A percentile compares a stretch with the other conserved stretches of the same genome.
These are phyloP conservation scores for Alloplasta piceator DNA, from an alignment of 2,888 invertebrate species.

Conservation along the genomic window DNA sequence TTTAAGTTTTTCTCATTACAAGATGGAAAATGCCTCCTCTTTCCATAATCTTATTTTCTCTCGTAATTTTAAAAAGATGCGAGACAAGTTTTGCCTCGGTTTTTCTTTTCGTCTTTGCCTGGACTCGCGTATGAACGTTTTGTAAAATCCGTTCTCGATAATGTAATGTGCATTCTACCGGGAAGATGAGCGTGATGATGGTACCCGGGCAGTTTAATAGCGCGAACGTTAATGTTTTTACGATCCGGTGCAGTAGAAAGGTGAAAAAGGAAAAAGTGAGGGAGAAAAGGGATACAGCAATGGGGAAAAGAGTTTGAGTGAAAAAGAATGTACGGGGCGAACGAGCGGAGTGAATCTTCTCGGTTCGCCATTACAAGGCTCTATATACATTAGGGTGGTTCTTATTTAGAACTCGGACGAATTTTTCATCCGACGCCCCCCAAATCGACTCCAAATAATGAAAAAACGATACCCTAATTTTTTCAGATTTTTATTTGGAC, in stretches of 20 bases:
- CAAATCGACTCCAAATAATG: too few species aligned
- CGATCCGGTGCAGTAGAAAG: constrained; percentile 9
- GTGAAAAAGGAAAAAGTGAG: constrained; percentile 3
- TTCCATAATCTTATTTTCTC: neutral
- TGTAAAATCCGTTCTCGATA: constrained; percentile 4
- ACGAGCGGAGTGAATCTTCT: constrained; percentile 40
- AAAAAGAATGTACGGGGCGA: constrained; percentile 27
- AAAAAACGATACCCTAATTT: too few species aligned
- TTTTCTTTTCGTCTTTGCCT: too few species aligned
- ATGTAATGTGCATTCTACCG: constrained; percentile 2
- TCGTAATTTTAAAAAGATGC: neutral
- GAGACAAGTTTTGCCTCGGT: too few species aligned
- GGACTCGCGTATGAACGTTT: neutral
- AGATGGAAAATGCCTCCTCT: too few species aligned
- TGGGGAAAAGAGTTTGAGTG: constrained; percentile 7
- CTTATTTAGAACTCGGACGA: too few species aligned
- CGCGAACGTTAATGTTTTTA: constrained; percentile 35
- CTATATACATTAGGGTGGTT: constrained; percentile 5
- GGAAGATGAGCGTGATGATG: neutral
- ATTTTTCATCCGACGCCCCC: too few species aligned
- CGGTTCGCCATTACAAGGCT: neutral
- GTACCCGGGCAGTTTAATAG: constrained; percentile 21
- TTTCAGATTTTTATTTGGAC: too few species aligned
- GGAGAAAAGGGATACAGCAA: constrained; percentile 1
- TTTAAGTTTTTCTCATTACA: too few species aligned